Evolutionary conservation across 2,797 vertebrate species (phyloP).

Genomic region (Sternarchorhynchus goeldii): DNA sequence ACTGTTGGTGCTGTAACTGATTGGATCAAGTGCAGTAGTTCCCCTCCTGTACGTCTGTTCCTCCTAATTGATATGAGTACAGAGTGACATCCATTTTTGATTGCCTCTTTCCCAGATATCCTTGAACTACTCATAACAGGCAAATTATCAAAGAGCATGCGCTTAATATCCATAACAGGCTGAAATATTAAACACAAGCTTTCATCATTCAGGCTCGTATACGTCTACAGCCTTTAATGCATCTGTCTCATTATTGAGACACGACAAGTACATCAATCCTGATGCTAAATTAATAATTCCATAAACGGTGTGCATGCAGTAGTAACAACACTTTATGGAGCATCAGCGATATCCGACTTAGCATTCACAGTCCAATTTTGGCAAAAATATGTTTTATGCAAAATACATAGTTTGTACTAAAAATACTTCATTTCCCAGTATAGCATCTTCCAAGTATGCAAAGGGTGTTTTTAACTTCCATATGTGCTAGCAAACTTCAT

Average conservation of each 20-base stretch:
- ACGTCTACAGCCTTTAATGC: background rate
- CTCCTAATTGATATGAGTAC: conserved; percentile 11
- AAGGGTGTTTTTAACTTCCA: background rate
- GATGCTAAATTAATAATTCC: conserved; percentile 7
- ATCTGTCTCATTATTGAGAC: background rate
- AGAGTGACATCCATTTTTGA: conserved; percentile 32
- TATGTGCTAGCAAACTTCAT: background rate
- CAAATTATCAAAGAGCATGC: conserved; percentile 20
- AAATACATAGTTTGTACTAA: background rate
- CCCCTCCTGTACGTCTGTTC: background rate
- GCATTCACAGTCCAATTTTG: background rate
- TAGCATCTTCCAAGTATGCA: no score
- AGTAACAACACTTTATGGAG: background rate
- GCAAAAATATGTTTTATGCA: background rate
- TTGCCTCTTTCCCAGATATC: conserved; percentile 9
- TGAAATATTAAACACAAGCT: conserved; percentile 29
- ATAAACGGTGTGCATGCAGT: background rate
- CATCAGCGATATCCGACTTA: background rate
- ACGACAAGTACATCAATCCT: background rate
- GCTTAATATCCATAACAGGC: conserved; percentile 23
- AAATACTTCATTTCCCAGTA: conserved; percentile 7
- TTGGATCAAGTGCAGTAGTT: background rate
- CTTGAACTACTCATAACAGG: conserved; percentile 15
- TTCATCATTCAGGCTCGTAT: background rate
- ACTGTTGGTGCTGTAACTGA: background rate